Evolutionary conservation across 1,140 invertebrate genomes (phyloP).

Genomic region (Ptiloglossa arizonensis): DNA sequence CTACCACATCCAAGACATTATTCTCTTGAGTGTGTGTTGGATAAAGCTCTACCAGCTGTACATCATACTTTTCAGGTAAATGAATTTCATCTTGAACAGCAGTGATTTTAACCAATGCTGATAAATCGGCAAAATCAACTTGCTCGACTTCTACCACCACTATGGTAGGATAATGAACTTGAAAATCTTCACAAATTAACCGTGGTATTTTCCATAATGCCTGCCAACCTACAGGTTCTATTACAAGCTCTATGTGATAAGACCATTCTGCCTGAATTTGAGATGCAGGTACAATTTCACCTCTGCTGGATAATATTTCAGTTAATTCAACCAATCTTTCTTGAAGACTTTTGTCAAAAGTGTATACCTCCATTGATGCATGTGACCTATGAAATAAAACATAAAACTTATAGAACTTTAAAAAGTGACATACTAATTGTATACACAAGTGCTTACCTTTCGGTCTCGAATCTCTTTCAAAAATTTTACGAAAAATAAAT

Average conservation of each 20-base stretch:
- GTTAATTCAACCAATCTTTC: conserved; percentile 82
- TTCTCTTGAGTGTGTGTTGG: conserved; percentile 83
- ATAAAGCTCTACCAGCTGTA: conserved; percentile 83
- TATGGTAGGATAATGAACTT: conserved; percentile 84
- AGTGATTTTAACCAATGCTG: conserved; percentile 82
- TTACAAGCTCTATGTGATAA: conserved; percentile 82
- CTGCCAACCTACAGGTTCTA: conserved; percentile 85
- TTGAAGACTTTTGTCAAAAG: conserved; percentile 83
- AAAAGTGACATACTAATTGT: not conserved
- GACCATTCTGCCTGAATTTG: conserved; percentile 83
- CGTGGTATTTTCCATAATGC: conserved; percentile 85
- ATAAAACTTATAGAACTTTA: not conserved
- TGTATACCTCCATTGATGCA: conserved; percentile 81
- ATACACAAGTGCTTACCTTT: not conserved
- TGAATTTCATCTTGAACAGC: conserved; percentile 85
- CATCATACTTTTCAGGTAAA: conserved; percentile 83
- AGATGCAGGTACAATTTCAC: conserved; percentile 79
- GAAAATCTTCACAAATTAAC: conserved; percentile 82
- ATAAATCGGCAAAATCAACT: conserved; percentile 80
- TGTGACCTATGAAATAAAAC: not conserved
- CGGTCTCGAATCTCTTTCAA: not conserved
- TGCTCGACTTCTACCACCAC: conserved; percentile 83
- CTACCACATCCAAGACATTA: conserved; percentile 81
- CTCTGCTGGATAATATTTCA: conserved; percentile 80
- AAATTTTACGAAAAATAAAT: not conserved